phyloP scores from a whole-genome alignment of 2,113 vertebrate species.

The Notarius quadriscutis region DNA sequence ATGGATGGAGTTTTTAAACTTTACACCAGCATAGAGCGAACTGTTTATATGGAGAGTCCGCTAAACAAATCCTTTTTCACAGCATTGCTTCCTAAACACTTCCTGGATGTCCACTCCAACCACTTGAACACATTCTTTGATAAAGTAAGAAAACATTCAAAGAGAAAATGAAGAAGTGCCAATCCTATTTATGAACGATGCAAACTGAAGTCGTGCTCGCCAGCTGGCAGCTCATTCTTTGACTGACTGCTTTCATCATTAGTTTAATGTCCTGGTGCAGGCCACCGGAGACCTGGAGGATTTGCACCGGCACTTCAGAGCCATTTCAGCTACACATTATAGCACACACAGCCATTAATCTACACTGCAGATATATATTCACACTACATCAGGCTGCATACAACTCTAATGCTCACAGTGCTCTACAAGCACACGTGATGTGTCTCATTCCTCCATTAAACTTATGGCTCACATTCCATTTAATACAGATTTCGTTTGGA shows the following conservation, averaged over 20 bases:
- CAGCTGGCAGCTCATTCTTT: slow-evolving; percentile 18
- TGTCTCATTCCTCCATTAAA: neutral
- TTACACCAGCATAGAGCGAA: too few species aligned
- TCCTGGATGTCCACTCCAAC: neutral
- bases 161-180: neutral
- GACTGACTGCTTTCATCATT: slow-evolving; percentile 19
- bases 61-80: too few species aligned
- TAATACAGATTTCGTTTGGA: neutral
- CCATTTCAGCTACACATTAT: neutral
- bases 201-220: neutral
- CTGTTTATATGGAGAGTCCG: too few species aligned
- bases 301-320: neutral
- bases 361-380: neutral
- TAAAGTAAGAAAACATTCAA: neutral
- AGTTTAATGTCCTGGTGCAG: slow-evolving; percentile 16
- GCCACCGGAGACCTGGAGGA: slow-evolving; percentile 2
- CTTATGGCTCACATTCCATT: neutral
- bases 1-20: too few species aligned
- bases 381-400: neutral
- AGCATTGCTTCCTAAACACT: too few species aligned
- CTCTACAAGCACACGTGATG: neutral
- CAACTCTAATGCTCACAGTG: neutral
- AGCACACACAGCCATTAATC: neutral
- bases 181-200: neutral
- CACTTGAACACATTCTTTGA: neutral